These are phyloP conservation scores for Zaprionus tsacasi DNA, from an alignment of 1,140 invertebrate species.

Conservation along the genomic window DNA sequence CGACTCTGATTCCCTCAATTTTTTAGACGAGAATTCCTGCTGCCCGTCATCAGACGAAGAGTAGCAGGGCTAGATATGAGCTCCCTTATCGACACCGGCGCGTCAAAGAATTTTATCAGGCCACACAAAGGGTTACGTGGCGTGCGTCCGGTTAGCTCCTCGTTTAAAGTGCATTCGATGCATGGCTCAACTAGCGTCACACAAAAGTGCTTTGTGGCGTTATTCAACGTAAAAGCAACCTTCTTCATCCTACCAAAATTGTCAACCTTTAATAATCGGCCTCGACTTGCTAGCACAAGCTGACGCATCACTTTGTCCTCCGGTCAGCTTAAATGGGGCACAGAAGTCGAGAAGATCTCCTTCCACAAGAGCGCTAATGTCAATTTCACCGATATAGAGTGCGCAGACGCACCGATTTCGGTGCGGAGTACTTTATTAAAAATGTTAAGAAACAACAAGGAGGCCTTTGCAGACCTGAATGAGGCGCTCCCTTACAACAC, in stretches of 20 bases:
- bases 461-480: not conserved
- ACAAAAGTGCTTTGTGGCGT: too few relatives aligned
- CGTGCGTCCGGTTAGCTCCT: too few relatives aligned
- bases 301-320: too few relatives aligned
- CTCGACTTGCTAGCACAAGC: too few relatives aligned
- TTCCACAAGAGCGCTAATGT: not conserved
- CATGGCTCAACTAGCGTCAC: too few relatives aligned
- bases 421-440: not conserved
- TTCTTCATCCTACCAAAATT: not conserved
- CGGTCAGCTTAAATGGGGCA: not conserved
- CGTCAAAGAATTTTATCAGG: slow-evolving; percentile 37
- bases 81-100: slow-evolving; percentile 18
- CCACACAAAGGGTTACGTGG: slow-evolving; percentile 5
- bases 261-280: too few relatives aligned
- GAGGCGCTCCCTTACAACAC: too few relatives aligned
- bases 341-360: not conserved
- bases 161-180: too few relatives aligned
- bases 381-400: not conserved
- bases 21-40: too few relatives aligned
- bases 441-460: not conserved
- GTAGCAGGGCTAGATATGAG: not conserved
- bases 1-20: not conserved
- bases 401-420: not conserved
- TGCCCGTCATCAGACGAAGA: not conserved
- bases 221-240: too few relatives aligned